Conservation (phyloP, 2,888 invertebrate species). For the Trimorus sp. region DNA sequence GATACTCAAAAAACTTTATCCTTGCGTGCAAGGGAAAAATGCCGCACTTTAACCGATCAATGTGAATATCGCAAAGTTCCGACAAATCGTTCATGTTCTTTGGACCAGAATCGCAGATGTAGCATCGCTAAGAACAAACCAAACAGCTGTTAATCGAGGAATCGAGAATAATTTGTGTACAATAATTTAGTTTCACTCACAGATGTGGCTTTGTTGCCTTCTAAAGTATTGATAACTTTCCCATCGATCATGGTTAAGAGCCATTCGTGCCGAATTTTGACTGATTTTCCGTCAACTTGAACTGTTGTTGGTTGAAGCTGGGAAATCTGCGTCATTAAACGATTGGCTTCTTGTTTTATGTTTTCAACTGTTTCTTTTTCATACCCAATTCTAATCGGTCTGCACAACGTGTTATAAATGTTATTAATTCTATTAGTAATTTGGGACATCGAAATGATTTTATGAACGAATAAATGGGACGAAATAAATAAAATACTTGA, state of each 20-base stretch:
- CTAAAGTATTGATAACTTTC: background rate
- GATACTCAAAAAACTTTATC: conserved; percentile 33
- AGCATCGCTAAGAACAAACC: conserved; percentile 21
- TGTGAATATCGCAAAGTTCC: background rate
- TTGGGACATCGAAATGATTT: too few relatives aligned
- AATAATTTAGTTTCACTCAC: background rate
- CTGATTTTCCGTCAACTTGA: background rate
- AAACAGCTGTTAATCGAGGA: too few relatives aligned
- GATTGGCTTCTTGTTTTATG: background rate
- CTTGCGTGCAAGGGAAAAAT: conserved; percentile 38
- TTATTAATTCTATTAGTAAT: too few relatives aligned
- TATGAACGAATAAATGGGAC: too few relatives aligned
- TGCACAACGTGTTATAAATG: background rate
- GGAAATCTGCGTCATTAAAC: background rate
- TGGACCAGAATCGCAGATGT: conserved; percentile 11
- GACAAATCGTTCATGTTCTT: conserved; percentile 13
- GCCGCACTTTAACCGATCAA: conserved; percentile 17
- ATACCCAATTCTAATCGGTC: background rate
- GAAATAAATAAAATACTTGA: too few relatives aligned
- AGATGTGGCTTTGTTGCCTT: conserved; percentile 1
- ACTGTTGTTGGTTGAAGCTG: background rate
- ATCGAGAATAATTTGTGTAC: too few relatives aligned
- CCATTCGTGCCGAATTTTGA: background rate
- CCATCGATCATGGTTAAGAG: conserved; percentile 12
- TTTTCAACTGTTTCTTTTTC: background rate